These are phyloP conservation scores for Ectropis grisescens DNA, from an alignment of 1,140 invertebrate genomes.

Conservation along the genomic window DNA sequence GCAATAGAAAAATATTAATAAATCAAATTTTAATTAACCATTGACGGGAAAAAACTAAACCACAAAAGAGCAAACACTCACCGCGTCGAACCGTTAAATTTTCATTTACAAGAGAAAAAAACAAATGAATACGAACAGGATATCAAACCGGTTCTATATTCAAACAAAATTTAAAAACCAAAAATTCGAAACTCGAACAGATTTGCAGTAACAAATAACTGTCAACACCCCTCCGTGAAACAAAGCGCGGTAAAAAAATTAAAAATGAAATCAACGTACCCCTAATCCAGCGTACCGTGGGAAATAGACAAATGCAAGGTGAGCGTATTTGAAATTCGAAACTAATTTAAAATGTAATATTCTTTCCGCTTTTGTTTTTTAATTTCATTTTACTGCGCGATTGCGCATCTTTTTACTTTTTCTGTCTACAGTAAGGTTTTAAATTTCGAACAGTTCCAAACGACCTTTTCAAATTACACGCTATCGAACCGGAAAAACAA, in stretches of 20 bases:
- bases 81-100: slow-evolving; percentile 59
- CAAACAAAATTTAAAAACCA: slow-evolving; percentile 51
- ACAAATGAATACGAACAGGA: slow-evolving; percentile 45
- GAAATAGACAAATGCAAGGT: slow-evolving; percentile 64
- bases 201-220: slow-evolving; percentile 66
- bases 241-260: slow-evolving; percentile 53
- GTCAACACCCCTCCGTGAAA: slow-evolving; percentile 69
- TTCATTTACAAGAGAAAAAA: slow-evolving; percentile 50
- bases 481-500: too few species aligned
- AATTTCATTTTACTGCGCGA: slow-evolving; percentile 45
- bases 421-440: slow-evolving; percentile 1
- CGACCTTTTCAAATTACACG: too few species aligned
- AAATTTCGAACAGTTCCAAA: neutral
- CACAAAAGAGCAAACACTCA: slow-evolving; percentile 50
- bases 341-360: slow-evolving; percentile 69
- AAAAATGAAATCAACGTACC: slow-evolving; percentile 59
- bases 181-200: slow-evolving; percentile 56
- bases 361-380: slow-evolving; percentile 53
- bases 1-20: slow-evolving; percentile 42
- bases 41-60: slow-evolving; percentile 43
- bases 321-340: slow-evolving; percentile 58
- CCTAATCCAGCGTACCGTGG: slow-evolving; percentile 61
- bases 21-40: slow-evolving; percentile 66
- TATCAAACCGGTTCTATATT: slow-evolving; percentile 56
- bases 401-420: slow-evolving; percentile 19